Base-by-base conservation (phyloP, 2,888 invertebrate genomes). In the Chloromyia formosa region DNA sequence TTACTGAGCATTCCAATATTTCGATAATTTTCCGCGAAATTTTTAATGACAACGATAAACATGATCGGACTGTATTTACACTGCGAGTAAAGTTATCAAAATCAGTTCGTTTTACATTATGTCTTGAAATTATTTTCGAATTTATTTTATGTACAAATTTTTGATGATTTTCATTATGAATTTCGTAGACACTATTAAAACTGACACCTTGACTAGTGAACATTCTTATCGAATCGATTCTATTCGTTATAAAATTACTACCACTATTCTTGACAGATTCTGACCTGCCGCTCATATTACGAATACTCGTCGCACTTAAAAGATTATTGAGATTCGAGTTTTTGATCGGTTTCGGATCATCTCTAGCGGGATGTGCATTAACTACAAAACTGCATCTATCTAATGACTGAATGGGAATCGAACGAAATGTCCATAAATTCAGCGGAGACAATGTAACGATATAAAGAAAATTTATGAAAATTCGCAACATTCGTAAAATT, bases 381-480 rank as follows among this genome's bases (percentile, higher is more conserved):
- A 64, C 61, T 75, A 75, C 64, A 75, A 77, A 77, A 75, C 66
- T 73, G 61, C 61, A 71, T 45, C 77, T 77, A 77, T 77, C 77
- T 77, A 77, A 64, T 69, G 75, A 76, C 69, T 72, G 69, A 76
- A 76, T 73, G 58, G 75, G 56, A 16, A 74, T 42, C 35, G 71
- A 74, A 64, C 74, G 73, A 75, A 76, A 75, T n/a, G 23, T 56
- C 40, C 27, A 56, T 56, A 71, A 58, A 66, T 61, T 54, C 45
- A 76, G 68, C 42, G 74, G 73, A 72, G 73, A 71, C 23, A 77
- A 64, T 27, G 75, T 75, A 71, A 74, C 71, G 69, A 66, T 69
- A 58, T 74, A 77, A 60, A 77, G 40, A 74, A 74, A 76, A 66
- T 71, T 76, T 61, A 74, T 45, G 42, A 76, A 68, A 42, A 74